A percentile compares a stretch with the other conserved stretches of the same genome.
Evolutionary conservation across 2,888 invertebrate species (phyloP).

Genomic region (Eremobia ochroleuca): DNA sequence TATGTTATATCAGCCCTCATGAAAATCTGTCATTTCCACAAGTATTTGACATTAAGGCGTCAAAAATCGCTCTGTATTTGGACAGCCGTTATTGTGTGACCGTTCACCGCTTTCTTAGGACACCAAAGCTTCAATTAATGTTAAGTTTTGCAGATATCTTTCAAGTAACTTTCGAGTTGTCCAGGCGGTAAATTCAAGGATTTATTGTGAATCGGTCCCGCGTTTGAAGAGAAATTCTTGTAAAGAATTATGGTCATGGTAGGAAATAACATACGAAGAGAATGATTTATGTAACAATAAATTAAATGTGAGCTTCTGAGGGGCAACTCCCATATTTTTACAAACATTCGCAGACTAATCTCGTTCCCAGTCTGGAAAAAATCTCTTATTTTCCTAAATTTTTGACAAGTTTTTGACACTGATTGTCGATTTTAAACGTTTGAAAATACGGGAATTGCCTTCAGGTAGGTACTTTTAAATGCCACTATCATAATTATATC

Average conservation of each 20-base stretch:
- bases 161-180: constrained; percentile 14
- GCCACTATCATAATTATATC: background rate
- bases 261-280: too few relatives aligned
- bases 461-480: background rate
- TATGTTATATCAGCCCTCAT: too few relatives aligned
- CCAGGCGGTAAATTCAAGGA: constrained; percentile 4
- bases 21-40: too few relatives aligned
- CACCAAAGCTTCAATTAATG: constrained; percentile 7
- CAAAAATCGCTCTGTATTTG: too few relatives aligned
- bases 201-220: constrained; percentile 25
- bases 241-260: too few relatives aligned
- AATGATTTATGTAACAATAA: background rate
- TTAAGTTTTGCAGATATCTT: constrained; percentile 19
- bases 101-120: too few relatives aligned
- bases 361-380: background rate
- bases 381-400: background rate
- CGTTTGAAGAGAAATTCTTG: constrained; percentile 1
- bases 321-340: background rate
- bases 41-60: too few relatives aligned
- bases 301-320: background rate
- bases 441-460: background rate
- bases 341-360: background rate
- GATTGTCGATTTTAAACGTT: background rate
- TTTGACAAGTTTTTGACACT: background rate
- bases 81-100: too few relatives aligned